phyloP scores from a whole-genome alignment of 2,797 vertebrate genomes.

The Loris lydekkerianus region DNA sequence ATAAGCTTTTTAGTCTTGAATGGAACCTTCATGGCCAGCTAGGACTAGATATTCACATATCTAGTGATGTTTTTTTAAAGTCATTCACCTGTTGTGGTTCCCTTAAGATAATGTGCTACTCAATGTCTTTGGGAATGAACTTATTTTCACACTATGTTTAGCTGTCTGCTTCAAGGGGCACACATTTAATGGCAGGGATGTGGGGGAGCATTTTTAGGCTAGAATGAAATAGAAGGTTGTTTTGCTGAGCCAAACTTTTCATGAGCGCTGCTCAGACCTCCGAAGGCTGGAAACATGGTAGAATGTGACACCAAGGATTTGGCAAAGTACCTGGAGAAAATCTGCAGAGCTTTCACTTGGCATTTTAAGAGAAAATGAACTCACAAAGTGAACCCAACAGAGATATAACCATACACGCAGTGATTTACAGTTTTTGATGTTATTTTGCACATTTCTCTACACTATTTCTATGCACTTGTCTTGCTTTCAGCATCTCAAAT shows the following conservation, averaged over 20 bases:
- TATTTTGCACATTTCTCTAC: slow-evolving; percentile 37
- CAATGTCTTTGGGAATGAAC: slow-evolving; percentile 46
- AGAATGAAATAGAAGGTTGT: slow-evolving; percentile 10
- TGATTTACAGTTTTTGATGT: slow-evolving; percentile 51
- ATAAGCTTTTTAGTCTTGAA: background rate
- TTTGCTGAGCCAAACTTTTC: slow-evolving; percentile 37
- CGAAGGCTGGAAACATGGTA: background rate
- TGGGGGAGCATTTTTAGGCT: background rate
- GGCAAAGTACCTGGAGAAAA: slow-evolving; percentile 59
- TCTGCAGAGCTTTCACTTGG: background rate
- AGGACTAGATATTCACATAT: background rate
- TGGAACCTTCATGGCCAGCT: background rate
- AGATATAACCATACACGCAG: slow-evolving; percentile 19
- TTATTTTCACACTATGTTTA: background rate
- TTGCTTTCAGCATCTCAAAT: slow-evolving; percentile 43
- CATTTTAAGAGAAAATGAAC: background rate
- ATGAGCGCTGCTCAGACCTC: background rate
- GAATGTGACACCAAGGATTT: background rate
- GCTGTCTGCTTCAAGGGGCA: slow-evolving; percentile 1
- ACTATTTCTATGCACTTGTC: background rate
- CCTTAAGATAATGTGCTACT: slow-evolving; percentile 5
- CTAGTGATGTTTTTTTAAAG: background rate
- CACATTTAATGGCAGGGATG: background rate
- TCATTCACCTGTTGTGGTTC: slow-evolving; percentile 45
- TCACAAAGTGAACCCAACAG: slow-evolving; percentile 39